Evolutionary conservation across 2,797 vertebrate genomes (phyloP), one percentile per base, ranked within the genome.

Genomic region (Sarcophilus harrisii): DNA sequence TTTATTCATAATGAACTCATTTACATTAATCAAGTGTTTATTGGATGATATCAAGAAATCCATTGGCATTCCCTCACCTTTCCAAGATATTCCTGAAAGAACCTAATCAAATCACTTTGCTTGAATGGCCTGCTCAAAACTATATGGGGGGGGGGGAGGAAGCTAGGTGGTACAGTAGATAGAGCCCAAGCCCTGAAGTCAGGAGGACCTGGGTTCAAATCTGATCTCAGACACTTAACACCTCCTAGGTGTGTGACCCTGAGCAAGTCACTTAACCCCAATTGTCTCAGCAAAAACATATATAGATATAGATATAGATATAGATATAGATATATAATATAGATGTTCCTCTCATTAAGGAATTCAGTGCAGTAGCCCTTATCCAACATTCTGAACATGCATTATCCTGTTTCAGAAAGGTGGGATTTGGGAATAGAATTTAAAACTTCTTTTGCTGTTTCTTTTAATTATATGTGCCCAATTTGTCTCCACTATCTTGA

Each of bases 21-120:
- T 97, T 96, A 96, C 97, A 98, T 98, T 98, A 98, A 95, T 98
- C 98, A 98, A 98, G 96, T 91, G 91, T 97, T 96, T 96, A 97
- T 97, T 97, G 96, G 97, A 98, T 97, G 98, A 97, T 96, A 97
- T 97, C 97, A 91, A 54, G 93, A 93, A 96, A 98, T 93, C 12
- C 95, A 3, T 45, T 90, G 24, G 95, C 57, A 94, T 95, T 73
- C 97, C 54, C 13, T 55, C 21, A 95, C 91, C 96, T 49, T 81
- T 81, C 73, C 38, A 45, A 45, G 21, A 87, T 49, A 45, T 87
- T 87, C 73, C 73, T 94, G 96, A 97, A 97, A 94, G 93, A 97
- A 97, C 95, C 97, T 95, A 95, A 54, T 5, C 3, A 66, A 91
- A 96, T 58, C 93, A 29, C 90, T 59, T 60, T 60, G 81, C 96